These are phyloP conservation scores for Zenarchopterus dispar DNA, from an alignment of 2,797 vertebrate species.

Conservation along the genomic window DNA sequence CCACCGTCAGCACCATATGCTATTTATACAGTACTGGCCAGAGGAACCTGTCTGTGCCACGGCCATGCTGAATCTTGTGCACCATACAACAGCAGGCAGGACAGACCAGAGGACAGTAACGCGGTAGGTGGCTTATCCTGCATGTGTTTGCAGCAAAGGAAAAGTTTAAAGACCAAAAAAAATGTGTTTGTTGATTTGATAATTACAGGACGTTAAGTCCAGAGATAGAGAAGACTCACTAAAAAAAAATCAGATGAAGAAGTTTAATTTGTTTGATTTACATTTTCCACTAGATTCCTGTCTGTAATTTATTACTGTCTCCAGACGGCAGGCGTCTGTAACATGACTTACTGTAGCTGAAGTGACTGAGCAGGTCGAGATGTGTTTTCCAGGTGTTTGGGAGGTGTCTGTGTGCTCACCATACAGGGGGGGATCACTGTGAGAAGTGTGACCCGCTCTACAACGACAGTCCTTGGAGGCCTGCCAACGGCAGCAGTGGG, in stretches of 20 bases:
- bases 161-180: not conserved
- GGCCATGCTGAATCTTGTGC: conserved; percentile 89
- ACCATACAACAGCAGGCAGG: conserved; percentile 49
- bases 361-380: conserved; percentile 42
- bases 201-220: conserved; percentile 21
- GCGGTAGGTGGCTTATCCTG: conserved; percentile 59
- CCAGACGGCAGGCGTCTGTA: conserved; percentile 24
- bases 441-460: conserved; percentile 86
- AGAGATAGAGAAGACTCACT: conserved; percentile 21
- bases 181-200: not conserved
- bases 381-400: conserved; percentile 84
- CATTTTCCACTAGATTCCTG: conserved; percentile 23
- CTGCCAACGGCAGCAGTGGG: conserved; percentile 88
- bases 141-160: no score
- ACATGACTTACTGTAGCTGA: conserved; percentile 19
- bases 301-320: conserved; percentile 31
- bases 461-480: conserved; percentile 87
- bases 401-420: conserved; percentile 87
- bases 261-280: conserved; percentile 35
- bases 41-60: conserved; percentile 90
- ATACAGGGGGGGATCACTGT: conserved; percentile 89
- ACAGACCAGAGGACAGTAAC: conserved; percentile 37
- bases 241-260: conserved; percentile 5
- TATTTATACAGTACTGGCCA: conserved; percentile 87
- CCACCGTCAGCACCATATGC: conserved; percentile 82